phyloP scores from a whole-genome alignment of 2,888 invertebrate genomes.

The Automeris io region DNA sequence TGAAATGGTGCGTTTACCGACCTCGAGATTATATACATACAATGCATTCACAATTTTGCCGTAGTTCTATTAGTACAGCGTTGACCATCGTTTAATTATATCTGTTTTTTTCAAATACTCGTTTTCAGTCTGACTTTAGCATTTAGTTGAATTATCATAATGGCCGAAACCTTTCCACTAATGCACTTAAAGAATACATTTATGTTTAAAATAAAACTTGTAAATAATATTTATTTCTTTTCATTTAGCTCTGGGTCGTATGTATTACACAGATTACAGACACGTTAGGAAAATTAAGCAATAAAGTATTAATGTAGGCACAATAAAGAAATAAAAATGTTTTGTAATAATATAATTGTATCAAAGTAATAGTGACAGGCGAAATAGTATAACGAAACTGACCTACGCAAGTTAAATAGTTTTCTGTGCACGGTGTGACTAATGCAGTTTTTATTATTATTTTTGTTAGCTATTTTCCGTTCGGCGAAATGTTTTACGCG shows the following conservation, averaged over 20 bases:
- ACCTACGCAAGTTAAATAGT: conserved; percentile 26
- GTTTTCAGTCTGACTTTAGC: not conserved
- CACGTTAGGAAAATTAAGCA: no score
- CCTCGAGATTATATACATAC: not conserved
- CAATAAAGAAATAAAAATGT: no score
- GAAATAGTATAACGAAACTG: conserved; percentile 18
- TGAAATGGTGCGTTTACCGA: not conserved
- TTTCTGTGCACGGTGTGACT: conserved; percentile 15
- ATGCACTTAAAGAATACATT: not conserved
- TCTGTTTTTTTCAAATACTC: conserved; percentile 2
- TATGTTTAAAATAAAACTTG: no score
- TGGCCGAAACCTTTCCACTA: not conserved
- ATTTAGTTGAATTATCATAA: not conserved
- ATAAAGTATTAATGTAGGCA: no score
- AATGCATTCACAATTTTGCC: not conserved
- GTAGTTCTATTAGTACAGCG: not conserved
- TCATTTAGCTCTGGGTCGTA: no score
- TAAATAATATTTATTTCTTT: no score
- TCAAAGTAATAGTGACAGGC: no score
- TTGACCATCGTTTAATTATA: conserved; percentile 9
- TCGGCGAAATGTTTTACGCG: conserved; percentile 20
- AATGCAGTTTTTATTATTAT: conserved; percentile 20
- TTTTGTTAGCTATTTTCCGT: conserved; percentile 19
- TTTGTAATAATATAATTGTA: no score
- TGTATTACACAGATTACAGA: no score